phyloP scores from a whole-genome alignment of 2,888 invertebrate species.

The Cyrtodaria siliqua region DNA sequence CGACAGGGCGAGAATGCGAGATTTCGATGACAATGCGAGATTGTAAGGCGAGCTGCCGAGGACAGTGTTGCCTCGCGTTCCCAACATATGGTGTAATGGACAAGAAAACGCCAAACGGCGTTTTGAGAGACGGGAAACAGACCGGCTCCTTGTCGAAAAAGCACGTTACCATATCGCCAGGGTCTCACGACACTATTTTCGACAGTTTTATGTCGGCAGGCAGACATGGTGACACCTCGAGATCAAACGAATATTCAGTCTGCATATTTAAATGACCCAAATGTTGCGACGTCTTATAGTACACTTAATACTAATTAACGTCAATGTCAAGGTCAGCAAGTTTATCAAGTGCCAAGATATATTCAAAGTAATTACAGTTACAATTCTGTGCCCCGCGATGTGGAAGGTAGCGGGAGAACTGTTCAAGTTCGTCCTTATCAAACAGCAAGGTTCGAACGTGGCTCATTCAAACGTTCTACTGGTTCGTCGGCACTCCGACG shows the following conservation, averaged over 20 bases:
- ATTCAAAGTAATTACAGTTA: constrained; percentile 32
- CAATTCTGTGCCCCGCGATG: constrained; percentile 31
- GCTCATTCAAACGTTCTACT: constrained; percentile 41
- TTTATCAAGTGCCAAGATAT: constrained; percentile 40
- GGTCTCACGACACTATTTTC: constrained; percentile 33
- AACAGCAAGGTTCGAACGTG: constrained; percentile 30
- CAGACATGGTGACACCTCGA: constrained; percentile 28
- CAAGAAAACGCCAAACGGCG: constrained; percentile 70
- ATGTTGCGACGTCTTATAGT: constrained; percentile 52
- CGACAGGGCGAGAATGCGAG: too few species aligned
- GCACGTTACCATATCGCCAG: constrained; percentile 75
- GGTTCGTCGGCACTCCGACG: constrained; percentile 64
- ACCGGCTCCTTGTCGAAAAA: constrained; percentile 68
- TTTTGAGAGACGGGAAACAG: constrained; percentile 65
- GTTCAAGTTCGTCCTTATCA: constrained; percentile 53
- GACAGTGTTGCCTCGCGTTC: too few species aligned
- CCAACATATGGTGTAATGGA: constrained; percentile 72
- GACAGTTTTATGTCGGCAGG: constrained; percentile 2
- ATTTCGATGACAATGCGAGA: too few species aligned
- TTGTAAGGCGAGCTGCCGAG: too few species aligned
- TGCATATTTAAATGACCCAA: constrained; percentile 57
- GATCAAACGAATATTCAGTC: constrained; percentile 36
- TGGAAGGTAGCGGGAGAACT: constrained; percentile 33
- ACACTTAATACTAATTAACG: constrained; percentile 36
- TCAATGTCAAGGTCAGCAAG: constrained; percentile 27